phyloP scores from a whole-genome alignment of 2,888 invertebrate genomes.

The Oxyteleia sp. region DNA sequence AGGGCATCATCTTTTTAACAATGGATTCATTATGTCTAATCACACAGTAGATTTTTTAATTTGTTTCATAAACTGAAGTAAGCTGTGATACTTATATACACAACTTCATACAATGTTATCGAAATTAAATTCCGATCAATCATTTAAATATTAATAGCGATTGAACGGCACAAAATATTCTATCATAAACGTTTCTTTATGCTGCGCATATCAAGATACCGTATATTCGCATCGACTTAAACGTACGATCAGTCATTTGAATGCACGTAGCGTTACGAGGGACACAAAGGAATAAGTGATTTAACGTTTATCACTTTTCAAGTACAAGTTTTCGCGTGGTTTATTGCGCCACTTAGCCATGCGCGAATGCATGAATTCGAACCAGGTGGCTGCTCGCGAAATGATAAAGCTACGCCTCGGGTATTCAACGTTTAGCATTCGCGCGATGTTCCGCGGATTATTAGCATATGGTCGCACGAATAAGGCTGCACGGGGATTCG shows the following conservation, averaged over 20 bases:
- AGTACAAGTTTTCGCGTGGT: conserved; percentile 57
- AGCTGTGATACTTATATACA: background rate
- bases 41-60: too few species aligned
- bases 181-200: too few species aligned
- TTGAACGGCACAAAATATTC: too few species aligned
- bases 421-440: conserved; percentile 61
- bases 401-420: conserved; percentile 54
- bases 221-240: conserved; percentile 30
- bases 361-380: conserved; percentile 60
- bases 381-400: conserved; percentile 62
- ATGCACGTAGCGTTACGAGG: conserved; percentile 27
- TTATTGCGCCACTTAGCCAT: conserved; percentile 57
- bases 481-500: conserved; percentile 43
- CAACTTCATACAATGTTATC: background rate
- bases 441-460: conserved; percentile 58
- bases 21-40: too few species aligned
- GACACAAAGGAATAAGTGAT: conserved; percentile 56
- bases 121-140: background rate
- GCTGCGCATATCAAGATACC: background rate
- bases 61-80: conserved; percentile 38
- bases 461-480: conserved; percentile 63
- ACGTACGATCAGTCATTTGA: conserved; percentile 49
- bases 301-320: conserved; percentile 64
- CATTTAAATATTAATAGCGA: too few species aligned
- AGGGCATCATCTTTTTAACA: too few species aligned